Evolutionary conservation across 2,113 vertebrate species (phyloP).

Genomic region (Geococcyx californianus): DNA sequence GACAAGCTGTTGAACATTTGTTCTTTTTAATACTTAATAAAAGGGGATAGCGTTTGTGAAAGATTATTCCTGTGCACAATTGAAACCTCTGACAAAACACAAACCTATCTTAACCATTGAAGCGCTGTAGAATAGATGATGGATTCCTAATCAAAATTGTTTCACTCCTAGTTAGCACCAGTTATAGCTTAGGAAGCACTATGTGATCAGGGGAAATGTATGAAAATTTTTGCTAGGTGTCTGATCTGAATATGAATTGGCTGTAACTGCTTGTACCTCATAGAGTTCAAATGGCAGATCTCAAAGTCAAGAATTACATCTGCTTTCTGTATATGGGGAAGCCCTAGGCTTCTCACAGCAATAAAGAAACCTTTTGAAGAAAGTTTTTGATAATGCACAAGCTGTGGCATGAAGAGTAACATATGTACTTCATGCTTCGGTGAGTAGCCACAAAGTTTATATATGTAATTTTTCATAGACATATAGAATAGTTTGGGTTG

Average conservation of each 20-base stretch:
- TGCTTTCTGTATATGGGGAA: not conserved
- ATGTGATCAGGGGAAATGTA: not conserved
- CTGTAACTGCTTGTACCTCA: not conserved
- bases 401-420: not conserved
- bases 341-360: not conserved
- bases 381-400: not conserved
- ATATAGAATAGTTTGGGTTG: too few relatives aligned
- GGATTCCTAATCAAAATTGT: not conserved
- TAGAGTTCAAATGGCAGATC: not conserved
- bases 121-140: not conserved
- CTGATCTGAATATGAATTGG: not conserved
- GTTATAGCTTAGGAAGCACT: not conserved
- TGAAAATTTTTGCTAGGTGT: not conserved
- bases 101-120: not conserved
- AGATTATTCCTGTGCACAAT: not conserved
- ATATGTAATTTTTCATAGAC: not conserved
- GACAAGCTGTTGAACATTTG: not conserved
- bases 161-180: not conserved
- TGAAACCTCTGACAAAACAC: not conserved
- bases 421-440: not conserved
- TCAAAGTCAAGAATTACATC: not conserved
- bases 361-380: not conserved
- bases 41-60: not conserved
- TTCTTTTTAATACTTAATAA: not conserved
- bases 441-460: not conserved